Conservation (phyloP, 2,113 vertebrate genomes). For the Sinocyclocheilus anshuiensis region DNA sequence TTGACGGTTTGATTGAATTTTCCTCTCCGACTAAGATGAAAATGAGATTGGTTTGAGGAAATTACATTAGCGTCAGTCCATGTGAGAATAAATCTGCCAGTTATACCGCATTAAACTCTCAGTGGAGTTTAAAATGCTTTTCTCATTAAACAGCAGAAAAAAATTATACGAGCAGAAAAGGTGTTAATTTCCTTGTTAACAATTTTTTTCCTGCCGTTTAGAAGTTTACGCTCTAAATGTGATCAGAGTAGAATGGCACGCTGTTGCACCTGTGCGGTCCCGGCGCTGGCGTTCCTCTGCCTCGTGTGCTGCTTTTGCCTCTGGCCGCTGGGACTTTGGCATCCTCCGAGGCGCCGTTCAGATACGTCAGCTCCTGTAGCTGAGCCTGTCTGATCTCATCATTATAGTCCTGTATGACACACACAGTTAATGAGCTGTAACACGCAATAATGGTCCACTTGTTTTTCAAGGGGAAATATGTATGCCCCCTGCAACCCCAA, state of each 20-base stretch:
- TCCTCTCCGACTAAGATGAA: not conserved
- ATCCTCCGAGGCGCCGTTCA: slow-evolving; percentile 93
- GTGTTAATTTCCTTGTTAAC: not conserved
- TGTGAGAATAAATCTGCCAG: not conserved
- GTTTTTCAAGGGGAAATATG: slow-evolving; percentile 5
- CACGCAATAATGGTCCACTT: not conserved
- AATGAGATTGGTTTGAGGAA: slow-evolving; percentile 16
- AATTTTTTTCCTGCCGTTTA: not conserved
- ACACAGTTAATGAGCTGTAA: slow-evolving; percentile 27
- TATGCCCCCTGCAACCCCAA: not conserved
- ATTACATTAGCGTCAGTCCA: not conserved
- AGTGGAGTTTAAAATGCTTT: not conserved
- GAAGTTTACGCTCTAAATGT: not conserved
- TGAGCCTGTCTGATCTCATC: slow-evolving; percentile 99
- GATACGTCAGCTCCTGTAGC: slow-evolving; percentile 93
- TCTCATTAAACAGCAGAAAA: not conserved
- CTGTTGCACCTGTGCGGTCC: slow-evolving; percentile 83
- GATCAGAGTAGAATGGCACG: not conserved
- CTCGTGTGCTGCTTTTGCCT: slow-evolving; percentile 84
- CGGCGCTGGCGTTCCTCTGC: slow-evolving; percentile 85
- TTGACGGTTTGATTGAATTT: slow-evolving; percentile 20
- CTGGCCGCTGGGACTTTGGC: slow-evolving; percentile 89
- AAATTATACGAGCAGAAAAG: not conserved
- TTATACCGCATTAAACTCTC: not conserved
- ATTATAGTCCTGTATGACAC: slow-evolving; percentile 88